Percentiles rank a stretch among this genome's conserved stretches.
Evolutionary conservation across 2,888 invertebrate species (phyloP).

Genomic region (Drosophila pseudotakahashii): DNA sequence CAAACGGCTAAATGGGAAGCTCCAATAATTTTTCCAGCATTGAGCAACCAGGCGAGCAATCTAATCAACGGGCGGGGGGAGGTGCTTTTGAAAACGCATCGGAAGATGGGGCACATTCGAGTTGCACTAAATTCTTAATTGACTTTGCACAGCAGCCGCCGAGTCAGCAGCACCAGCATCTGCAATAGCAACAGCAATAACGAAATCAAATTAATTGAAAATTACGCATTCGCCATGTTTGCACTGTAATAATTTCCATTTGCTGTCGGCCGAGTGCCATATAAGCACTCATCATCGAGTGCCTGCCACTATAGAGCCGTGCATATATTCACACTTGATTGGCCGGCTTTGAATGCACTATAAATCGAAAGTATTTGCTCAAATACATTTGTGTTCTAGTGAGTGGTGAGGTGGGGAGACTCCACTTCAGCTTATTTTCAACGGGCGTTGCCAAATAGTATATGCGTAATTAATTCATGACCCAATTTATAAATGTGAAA

Average conservation of each 20-base stretch:
- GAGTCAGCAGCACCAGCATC: constrained; percentile 22
- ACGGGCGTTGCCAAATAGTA: constrained; percentile 18
- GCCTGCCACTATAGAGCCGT: constrained; percentile 40
- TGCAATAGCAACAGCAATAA: constrained; percentile 13
- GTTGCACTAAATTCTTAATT: constrained; percentile 65
- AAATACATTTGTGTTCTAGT: constrained; percentile 28
- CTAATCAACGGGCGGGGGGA: constrained; percentile 15
- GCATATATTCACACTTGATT: constrained; percentile 46
- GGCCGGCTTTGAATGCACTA: constrained; percentile 30
- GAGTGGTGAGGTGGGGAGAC: neutral
- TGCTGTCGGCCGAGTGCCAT: constrained; percentile 27
- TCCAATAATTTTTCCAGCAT: constrained; percentile 47
- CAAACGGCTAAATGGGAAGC: constrained; percentile 60
- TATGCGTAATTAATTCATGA: constrained; percentile 19
- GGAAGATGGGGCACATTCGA: constrained; percentile 23
- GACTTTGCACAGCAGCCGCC: constrained; percentile 60
- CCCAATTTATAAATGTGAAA: constrained; percentile 4
- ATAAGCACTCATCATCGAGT: constrained; percentile 30
- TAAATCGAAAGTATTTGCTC: constrained; percentile 35
- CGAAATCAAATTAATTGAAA: constrained; percentile 70
- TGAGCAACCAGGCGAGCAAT: constrained; percentile 20
- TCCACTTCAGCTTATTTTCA: constrained; percentile 6
- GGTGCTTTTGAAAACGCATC: too few relatives aligned
- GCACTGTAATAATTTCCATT: constrained; percentile 40
- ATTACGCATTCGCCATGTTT: constrained; percentile 64